Base-by-base conservation (phyloP, 2,797 vertebrate species). In the Tapirus indicus region DNA sequence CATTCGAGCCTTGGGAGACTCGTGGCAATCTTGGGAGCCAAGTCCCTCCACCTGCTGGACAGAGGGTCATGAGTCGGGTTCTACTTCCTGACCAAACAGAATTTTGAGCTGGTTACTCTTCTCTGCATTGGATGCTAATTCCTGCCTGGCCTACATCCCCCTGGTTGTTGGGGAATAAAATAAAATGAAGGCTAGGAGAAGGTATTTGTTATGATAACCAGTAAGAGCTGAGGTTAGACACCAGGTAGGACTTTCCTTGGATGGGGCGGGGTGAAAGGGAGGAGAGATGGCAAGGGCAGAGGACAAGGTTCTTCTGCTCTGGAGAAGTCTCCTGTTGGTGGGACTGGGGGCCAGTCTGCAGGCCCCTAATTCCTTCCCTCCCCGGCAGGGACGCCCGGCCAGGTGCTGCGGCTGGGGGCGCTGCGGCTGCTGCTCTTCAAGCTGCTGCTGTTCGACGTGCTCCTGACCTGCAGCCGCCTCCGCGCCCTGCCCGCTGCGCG, bases 361-460 rank as follows among this genome's bases (percentile, higher is more conserved):
- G 23, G 54, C 14, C 0, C 29, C 66, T n/a, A 58, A 87, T 20
- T 16, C 1, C 38, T 62, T 11, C 38, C 10, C 17, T 41, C 89
- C 25, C 87, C 21, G 1, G 0, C 78, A 98, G 98, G 97, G 5
- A 64, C 90, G 4, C 66, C 0, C 0, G 0, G 91, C 49, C 91
- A 77, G 9, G 94, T 32, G 3, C 97, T 98, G 49, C 17, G 96
- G 78, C 97, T 99, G 0, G 35, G 74, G 87, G 97, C 94, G 0
- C 17, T 97, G 17, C 94, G 98, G 2, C 14, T 98, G 71, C 93
- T 99, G 95, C 92, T 99, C 80, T 98, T 98, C 97, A 99, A 99
- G 89, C 80, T 98, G 1, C 64, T 98, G 17, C 97, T 99, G n/a
- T 75, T 97, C 0, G 96, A 98, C 0, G 97, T 98, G 13, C 79